Evolutionary conservation across 2,888 invertebrate genomes (phyloP).

Genomic region (Tortricodes alternella): DNA sequence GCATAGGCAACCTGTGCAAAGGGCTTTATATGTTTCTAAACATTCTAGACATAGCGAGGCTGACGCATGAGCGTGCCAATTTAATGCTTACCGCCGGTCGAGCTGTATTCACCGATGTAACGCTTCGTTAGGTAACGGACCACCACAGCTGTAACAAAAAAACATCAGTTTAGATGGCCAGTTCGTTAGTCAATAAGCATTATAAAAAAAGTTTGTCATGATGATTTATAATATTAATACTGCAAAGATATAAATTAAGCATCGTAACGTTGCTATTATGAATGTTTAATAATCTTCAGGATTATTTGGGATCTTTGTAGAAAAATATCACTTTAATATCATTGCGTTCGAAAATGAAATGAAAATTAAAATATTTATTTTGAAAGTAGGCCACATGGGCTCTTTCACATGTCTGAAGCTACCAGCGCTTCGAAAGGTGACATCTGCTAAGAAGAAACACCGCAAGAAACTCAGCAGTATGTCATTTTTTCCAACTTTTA

Average conservation of each 20-base stretch:
- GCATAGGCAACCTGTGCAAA: slow-evolving; percentile 66
- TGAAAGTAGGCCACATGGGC: too few species aligned
- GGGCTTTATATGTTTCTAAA: slow-evolving; percentile 46
- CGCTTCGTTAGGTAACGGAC: slow-evolving; percentile 90
- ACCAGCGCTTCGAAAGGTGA: too few species aligned
- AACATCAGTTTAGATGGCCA: slow-evolving; percentile 36
- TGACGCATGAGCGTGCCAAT: slow-evolving; percentile 35
- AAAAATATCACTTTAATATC: too few species aligned
- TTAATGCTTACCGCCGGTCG: slow-evolving; percentile 86
- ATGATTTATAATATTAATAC: not conserved
- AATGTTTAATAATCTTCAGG: not conserved
- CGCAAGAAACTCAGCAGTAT: too few species aligned
- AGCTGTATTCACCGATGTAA: slow-evolving; percentile 91
- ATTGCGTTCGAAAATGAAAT: too few species aligned
- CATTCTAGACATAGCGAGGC: slow-evolving; percentile 46
- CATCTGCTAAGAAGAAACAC: too few species aligned
- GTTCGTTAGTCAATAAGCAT: not conserved
- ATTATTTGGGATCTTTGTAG: too few species aligned
- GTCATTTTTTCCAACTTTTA: too few species aligned
- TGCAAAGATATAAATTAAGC: not conserved
- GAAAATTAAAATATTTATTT: too few species aligned
- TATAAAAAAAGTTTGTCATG: not conserved
- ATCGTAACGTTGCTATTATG: not conserved
- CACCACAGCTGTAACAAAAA: slow-evolving; percentile 87
- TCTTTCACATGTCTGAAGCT: too few species aligned